Percentiles rank a stretch among this genome's conserved stretches.
Conservation (phyloP, 2,797 vertebrate genomes). For the Crenuchus spilurus region DNA sequence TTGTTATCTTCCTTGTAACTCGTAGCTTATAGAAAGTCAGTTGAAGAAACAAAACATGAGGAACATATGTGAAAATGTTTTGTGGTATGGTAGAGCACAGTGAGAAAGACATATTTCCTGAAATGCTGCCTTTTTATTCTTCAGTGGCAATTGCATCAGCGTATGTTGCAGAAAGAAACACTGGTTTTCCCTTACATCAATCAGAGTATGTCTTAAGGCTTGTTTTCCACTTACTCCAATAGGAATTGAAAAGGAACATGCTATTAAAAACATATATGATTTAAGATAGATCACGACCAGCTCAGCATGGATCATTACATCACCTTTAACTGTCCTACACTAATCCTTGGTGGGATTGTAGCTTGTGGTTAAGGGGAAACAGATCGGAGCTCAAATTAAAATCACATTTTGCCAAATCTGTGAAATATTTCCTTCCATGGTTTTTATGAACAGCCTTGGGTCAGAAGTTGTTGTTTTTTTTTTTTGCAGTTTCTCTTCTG, state of each 20-base stretch:
- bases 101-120: not conserved
- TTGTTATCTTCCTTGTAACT: not conserved
- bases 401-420: conserved; percentile 32
- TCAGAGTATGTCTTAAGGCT: not conserved
- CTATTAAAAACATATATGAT: conserved; percentile 5
- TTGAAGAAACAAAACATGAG: not conserved
- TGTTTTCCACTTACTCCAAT: not conserved
- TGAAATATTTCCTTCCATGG: conserved; percentile 35
- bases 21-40: not conserved
- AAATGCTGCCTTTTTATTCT: not conserved
- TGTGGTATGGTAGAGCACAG: not conserved
- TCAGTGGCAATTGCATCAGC: not conserved
- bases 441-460: conserved; percentile 16
- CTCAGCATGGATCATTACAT: conserved; percentile 22
- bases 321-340: conserved; percentile 22
- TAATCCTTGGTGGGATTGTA: conserved; percentile 23
- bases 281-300: conserved; percentile 22
- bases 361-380: conserved; percentile 17
- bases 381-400: conserved; percentile 16
- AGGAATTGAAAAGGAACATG: not conserved
- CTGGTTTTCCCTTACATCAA: not conserved
- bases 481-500: conserved; percentile 47
- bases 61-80: conserved; percentile 4
- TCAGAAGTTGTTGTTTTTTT: no score
- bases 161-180: not conserved